Base-by-base conservation (phyloP, 2,113 vertebrate species). In the Patagioenas fasciata region DNA sequence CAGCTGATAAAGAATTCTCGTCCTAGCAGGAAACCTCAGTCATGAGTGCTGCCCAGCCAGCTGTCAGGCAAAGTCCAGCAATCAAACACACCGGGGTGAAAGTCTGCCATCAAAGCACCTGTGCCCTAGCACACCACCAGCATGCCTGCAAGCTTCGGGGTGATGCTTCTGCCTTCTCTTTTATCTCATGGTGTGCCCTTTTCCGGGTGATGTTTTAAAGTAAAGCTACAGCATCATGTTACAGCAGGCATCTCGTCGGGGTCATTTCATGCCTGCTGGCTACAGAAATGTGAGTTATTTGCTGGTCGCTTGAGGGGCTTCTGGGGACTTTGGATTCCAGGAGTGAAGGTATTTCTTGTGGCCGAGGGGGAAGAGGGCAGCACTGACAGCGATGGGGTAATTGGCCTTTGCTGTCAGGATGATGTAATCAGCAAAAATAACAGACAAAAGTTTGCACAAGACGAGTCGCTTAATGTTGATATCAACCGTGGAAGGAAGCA, bases 61-160 rank as follows among this genome's bases (percentile, higher is more conserved):
- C 65, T 71, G 61, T 32, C 44, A 93, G 77, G 80, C 80, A 92
- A 95, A 96, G 92, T 95, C 86, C 95, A 78, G 64, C 72, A 81
- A 74, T 83, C 80, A 89, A 75, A 62, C 34, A 74, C 24, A 38
- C 7, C 1, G 19, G 75, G 86, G 83, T 78, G 73, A 93, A 96
- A 91, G 86, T 87, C 80, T 91, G 73, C 53, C 28, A 13, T 74
- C 60, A 78, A 78, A 92, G 56, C 60, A 42, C 12, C 66, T 17
- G 60, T 32, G 61, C 64, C 66, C 13, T 80, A 47, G 50, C 1
- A 1, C 57, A 74, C 19, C 80, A 47, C 42, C 60, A 8, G 3
- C 0, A 53, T 13, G 44, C 78, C 38, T 5, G 57, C 34, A 53
- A 67, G 26, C 16, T 82, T 64, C 51, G 0, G 0, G 42, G 14